These are phyloP conservation scores for Linnaemya tessellans DNA, from an alignment of 2,888 invertebrate genomes.

Conservation along the genomic window DNA sequence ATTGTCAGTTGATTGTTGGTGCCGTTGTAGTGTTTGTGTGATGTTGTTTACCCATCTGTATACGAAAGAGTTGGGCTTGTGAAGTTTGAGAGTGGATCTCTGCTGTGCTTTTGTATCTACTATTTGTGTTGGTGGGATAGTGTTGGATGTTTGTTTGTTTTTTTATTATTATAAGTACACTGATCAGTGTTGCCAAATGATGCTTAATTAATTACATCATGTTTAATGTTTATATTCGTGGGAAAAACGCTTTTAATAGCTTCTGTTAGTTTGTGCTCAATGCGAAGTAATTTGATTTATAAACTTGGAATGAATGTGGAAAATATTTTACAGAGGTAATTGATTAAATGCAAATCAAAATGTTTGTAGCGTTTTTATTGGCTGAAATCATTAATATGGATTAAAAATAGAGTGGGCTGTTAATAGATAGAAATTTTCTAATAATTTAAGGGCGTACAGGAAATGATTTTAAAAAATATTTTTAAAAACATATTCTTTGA, in stretches of 20 bases:
- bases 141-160: conserved; percentile 24
- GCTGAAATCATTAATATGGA: too few species aligned
- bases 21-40: conserved; percentile 31
- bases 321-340: too few species aligned
- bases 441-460: too few species aligned
- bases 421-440: too few species aligned
- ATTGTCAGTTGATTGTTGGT: conserved; percentile 46
- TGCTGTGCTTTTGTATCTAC: conserved; percentile 22
- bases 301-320: too few species aligned
- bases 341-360: too few species aligned
- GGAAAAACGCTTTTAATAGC: background rate
- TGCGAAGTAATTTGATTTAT: background rate
- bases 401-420: too few species aligned
- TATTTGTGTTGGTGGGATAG: conserved; percentile 63
- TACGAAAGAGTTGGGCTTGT: conserved; percentile 28
- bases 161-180: background rate
- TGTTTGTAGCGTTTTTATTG: too few species aligned
- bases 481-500: too few species aligned
- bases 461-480: too few species aligned
- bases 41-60: conserved; percentile 47
- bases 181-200: background rate
- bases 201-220: background rate
- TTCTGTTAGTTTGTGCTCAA: background rate
- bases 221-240: background rate
- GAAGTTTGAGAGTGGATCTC: conserved; percentile 29